These are phyloP conservation scores for Antheraea mylitta DNA, from an alignment of 1,140 invertebrate genomes.

Conservation along the genomic window DNA sequence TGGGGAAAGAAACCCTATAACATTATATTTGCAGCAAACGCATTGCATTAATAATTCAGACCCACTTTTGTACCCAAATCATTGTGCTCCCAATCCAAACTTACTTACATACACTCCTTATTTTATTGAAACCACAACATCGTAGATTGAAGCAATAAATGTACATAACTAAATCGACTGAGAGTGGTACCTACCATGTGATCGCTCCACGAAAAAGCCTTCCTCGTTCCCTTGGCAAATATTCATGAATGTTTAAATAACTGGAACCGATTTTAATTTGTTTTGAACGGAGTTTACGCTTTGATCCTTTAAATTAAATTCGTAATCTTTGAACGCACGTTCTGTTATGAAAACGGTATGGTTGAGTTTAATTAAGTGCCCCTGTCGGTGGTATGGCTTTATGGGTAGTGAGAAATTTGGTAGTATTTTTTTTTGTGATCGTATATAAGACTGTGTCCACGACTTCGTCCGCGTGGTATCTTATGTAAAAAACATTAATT, in stretches of 20 bases:
- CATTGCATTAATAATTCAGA: constrained; percentile 21
- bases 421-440: no score
- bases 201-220: neutral
- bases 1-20: neutral
- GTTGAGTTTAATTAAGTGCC: neutral
- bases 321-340: neutral
- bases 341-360: constrained; percentile 1
- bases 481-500: no score
- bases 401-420: neutral
- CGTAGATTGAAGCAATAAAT: constrained; percentile 13
- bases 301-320: constrained; percentile 11
- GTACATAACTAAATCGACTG: neutral
- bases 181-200: neutral
- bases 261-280: constrained; percentile 15
- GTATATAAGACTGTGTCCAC: no score
- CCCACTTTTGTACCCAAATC: constrained; percentile 22
- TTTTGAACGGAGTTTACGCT: constrained; percentile 6
- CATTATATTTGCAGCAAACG: neutral
- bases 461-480: no score
- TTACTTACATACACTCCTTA: constrained; percentile 15
- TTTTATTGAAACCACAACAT: constrained; percentile 16
- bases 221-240: neutral
- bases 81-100: constrained; percentile 5
- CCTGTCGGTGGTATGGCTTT: neutral
- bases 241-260: constrained; percentile 16